A percentile compares a stretch with the other conserved stretches of the same genome.
Conservation (phyloP, 2,888 invertebrate species). For the Xestia rhomboidea region DNA sequence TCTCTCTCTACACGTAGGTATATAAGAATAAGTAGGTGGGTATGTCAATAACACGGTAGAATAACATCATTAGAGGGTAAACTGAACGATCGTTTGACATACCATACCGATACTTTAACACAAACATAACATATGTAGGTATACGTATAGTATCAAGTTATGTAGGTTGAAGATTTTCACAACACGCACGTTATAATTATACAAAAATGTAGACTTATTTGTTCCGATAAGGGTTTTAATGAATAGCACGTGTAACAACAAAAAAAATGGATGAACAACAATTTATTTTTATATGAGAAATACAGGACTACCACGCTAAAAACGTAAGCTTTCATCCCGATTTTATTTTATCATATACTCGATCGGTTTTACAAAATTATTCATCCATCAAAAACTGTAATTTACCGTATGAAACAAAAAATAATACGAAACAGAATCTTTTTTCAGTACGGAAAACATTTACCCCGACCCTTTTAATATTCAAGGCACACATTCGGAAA, state of each 20-base stretch:
- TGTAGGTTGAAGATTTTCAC: background rate
- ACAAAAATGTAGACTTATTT: background rate
- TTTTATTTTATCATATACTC: slow-evolving; percentile 2
- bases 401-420: background rate
- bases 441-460: slow-evolving; percentile 9
- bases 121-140: background rate
- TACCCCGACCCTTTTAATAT: slow-evolving; percentile 39
- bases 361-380: slow-evolving; percentile 30
- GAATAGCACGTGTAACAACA: background rate
- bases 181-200: background rate
- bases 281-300: background rate
- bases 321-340: slow-evolving; percentile 3
- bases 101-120: background rate
- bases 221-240: background rate
- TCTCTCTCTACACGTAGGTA: background rate
- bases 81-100: slow-evolving; percentile 21
- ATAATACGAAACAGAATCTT: background rate
- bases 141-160: background rate
- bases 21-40: background rate
- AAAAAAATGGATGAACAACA: background rate
- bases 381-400: slow-evolving; percentile 28
- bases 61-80: slow-evolving; percentile 20
- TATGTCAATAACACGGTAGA: background rate
- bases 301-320: background rate
- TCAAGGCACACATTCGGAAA: slow-evolving; percentile 42